phyloP scores from a whole-genome alignment of 1,140 invertebrate genomes.

The Drosophila bifasciata region DNA sequence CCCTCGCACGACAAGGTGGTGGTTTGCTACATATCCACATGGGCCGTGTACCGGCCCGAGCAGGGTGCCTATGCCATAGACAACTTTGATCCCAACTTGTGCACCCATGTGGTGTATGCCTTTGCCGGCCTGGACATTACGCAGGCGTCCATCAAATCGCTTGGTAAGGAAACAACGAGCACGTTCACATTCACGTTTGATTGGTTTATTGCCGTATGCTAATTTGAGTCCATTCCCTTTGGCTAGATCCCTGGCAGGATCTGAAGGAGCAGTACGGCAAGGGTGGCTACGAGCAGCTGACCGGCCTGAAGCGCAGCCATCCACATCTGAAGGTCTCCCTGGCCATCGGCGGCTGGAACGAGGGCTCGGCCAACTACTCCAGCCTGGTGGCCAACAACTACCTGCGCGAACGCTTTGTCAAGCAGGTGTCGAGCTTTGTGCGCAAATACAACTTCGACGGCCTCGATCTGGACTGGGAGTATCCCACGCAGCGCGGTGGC shows the following conservation, averaged over 20 bases:
- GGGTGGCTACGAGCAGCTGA: slow-evolving; percentile 89
- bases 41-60: slow-evolving; percentile 89
- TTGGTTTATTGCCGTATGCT: slow-evolving; percentile 38
- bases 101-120: slow-evolving; percentile 94
- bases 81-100: slow-evolving; percentile 90
- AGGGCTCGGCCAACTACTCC: slow-evolving; percentile 92
- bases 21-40: slow-evolving; percentile 91
- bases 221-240: slow-evolving; percentile 16
- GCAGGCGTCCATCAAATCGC: slow-evolving; percentile 87
- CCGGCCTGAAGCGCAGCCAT: slow-evolving; percentile 87
- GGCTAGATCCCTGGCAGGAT: slow-evolving; percentile 90
- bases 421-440: slow-evolving; percentile 76
- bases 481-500: slow-evolving; percentile 90
- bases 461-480: slow-evolving; percentile 92
- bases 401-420: slow-evolving; percentile 86
- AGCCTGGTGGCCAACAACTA: slow-evolving; percentile 87
- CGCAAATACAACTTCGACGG: slow-evolving; percentile 90
- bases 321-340: slow-evolving; percentile 90
- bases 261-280: slow-evolving; percentile 90
- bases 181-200: too few species aligned
- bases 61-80: slow-evolving; percentile 88
- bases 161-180: slow-evolving; percentile 84
- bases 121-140: slow-evolving; percentile 91
- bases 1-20: slow-evolving; percentile 87
- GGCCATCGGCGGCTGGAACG: slow-evolving; percentile 95